Base-by-base conservation (phyloP, 2,113 vertebrate genomes). In the Neotoma lepida region DNA sequence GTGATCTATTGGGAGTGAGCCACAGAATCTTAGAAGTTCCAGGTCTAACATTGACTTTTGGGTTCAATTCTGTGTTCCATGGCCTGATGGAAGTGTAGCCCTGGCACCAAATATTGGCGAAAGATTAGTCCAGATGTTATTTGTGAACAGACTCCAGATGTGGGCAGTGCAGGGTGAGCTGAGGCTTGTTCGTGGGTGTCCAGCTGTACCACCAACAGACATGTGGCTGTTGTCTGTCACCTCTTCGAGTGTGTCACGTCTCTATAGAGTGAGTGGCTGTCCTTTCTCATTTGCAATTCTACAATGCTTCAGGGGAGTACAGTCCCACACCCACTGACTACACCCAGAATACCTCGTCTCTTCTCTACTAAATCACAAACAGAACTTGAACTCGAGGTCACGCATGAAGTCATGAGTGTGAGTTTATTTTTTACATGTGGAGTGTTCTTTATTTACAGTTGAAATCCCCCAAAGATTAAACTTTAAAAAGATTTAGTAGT, bases 401-500 rank as follows among this genome's bases (percentile, higher is more conserved):
- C 0, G 1, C 93, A 91, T 97, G 96, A 96, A 98, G 97, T 98
- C 97, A 97, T 97, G 97, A 97, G 97, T 97, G 98, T 97, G 97
- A 94, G 97, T 93, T 97, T 98, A 97, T 97, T 97, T 98, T 97
- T 94, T 88, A 89, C 95, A 95, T 98, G 97, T 98, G 97, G 97
- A 96, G 97, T 91, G 97, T 97, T 97, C 98, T 98, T 98, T 98
- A 98, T 98, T 98, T 98, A 98, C 95, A 98, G 97, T 96, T 70
- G 49, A 98, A 98, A 98, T 98, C 97, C 97, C 97, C 96, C 95
- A 86, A 97, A 98, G 97, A 98, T 98, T 97, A 98, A 98, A 98
- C 96, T 98, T 98, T 96, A 97, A 98, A 98, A 98, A 97, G 98
- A 98, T 98, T 98, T 98, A 98, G 96, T 97, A 95, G 98, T 91